Conservation (phyloP, 2,797 vertebrate genomes). For the Periparus ater region DNA sequence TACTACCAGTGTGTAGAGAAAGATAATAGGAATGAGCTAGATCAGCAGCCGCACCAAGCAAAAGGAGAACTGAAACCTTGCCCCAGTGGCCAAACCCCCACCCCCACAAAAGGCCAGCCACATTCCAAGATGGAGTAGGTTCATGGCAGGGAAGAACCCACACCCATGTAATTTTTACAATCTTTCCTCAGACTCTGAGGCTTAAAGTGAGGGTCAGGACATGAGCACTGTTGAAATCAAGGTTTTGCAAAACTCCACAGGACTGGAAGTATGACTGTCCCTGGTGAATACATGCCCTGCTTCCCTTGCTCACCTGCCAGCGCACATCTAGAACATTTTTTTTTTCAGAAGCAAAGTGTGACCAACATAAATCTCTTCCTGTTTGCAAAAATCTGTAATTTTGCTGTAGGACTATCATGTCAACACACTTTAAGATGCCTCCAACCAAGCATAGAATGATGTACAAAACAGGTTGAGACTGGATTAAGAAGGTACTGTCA, state of each 20-base stretch:
- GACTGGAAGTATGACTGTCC: background rate
- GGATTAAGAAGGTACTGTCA: background rate
- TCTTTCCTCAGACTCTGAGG: background rate
- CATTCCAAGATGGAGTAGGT: background rate
- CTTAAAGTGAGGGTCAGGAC: background rate
- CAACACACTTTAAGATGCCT: background rate
- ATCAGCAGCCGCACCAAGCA: background rate
- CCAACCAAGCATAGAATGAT: background rate
- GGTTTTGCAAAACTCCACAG: slow-evolving; percentile 9
- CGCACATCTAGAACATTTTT: background rate
- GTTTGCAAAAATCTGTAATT: background rate
- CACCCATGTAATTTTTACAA: background rate
- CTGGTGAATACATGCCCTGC: background rate
- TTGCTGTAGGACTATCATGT: background rate
- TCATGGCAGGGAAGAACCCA: background rate
- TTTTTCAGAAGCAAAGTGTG: background rate
- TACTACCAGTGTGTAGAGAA: background rate
- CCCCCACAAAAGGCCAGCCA: background rate
- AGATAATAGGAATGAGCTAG: background rate
- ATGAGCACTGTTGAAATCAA: background rate
- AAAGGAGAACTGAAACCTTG: background rate
- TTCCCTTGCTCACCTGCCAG: background rate
- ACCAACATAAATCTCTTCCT: background rate
- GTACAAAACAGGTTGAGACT: background rate
- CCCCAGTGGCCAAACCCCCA: background rate